A percentile compares a stretch with the other conserved stretches of the same genome.
phyloP scores from a whole-genome alignment of 2,797 vertebrate genomes.

The Xenops minutus region DNA sequence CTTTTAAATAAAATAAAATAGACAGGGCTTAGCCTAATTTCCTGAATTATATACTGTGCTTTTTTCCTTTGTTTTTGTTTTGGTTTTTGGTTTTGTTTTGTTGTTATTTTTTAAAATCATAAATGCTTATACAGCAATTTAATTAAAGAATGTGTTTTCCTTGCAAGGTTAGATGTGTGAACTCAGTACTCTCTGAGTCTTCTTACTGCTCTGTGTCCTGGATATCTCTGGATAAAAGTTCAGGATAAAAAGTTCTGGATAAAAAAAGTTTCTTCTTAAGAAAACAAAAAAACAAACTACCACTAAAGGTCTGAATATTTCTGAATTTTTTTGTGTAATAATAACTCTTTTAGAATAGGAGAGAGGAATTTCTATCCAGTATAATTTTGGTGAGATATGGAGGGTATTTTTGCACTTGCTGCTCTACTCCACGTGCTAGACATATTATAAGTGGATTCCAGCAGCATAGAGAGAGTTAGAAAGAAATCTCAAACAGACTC shows the following conservation, averaged over 20 bases:
- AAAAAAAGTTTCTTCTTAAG: rapidly evolving
- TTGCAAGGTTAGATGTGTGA: not conserved
- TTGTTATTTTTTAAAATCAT: not conserved
- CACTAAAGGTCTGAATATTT: not conserved
- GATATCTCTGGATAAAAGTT: not conserved
- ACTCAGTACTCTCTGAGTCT: not conserved
- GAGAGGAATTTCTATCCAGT: not conserved
- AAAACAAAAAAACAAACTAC: not conserved
- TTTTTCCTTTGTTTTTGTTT: not conserved
- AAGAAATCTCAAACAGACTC: not conserved
- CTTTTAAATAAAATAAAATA: not conserved
- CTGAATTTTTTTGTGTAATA: not conserved
- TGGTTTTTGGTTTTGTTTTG: too few species aligned
- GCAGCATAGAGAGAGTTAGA: not conserved
- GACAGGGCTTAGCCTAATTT: not conserved
- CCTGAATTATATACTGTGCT: not conserved
- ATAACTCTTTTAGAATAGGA: not conserved
- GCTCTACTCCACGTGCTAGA: not conserved
- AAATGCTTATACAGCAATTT: not conserved
- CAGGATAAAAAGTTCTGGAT: too few species aligned
- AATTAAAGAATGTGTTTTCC: not conserved
- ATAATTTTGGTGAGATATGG: not conserved
- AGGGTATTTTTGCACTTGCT: not conserved
- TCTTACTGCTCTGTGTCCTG: not conserved
- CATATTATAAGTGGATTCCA: not conserved